phyloP scores from a whole-genome alignment of 2,797 vertebrate species.

The Oryzias sinensis region DNA sequence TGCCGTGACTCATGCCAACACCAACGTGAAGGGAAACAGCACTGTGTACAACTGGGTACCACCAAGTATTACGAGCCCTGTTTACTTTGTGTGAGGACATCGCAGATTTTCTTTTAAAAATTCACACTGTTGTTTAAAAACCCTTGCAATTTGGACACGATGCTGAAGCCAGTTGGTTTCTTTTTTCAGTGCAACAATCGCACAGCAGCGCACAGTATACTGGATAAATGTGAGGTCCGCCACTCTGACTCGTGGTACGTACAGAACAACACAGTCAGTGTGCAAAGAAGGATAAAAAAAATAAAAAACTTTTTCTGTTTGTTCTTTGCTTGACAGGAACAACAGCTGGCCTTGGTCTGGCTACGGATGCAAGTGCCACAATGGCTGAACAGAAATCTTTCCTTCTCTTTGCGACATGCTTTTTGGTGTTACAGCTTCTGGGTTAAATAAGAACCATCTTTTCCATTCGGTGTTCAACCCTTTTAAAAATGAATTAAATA shows the following conservation, averaged over 20 bases:
- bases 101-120: not conserved
- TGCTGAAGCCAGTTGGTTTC: not conserved
- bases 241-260: constrained; percentile 58
- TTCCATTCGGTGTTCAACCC: not conserved
- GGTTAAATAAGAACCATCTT: not conserved
- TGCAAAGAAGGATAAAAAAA: constrained; percentile 1
- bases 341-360: constrained; percentile 7
- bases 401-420: constrained; percentile 24
- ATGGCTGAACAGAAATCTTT: constrained; percentile 17
- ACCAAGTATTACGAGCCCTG: constrained; percentile 17
- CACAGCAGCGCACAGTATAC: constrained; percentile 56
- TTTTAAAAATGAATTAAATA: not conserved
- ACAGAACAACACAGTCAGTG: constrained; percentile 1
- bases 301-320: not conserved
- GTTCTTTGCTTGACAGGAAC: constrained; percentile 18
- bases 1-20: constrained; percentile 72
- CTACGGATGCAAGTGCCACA: constrained; percentile 11
- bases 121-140: no score
- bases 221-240: constrained; percentile 71
- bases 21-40: constrained; percentile 59
- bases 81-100: constrained; percentile 59
- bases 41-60: constrained; percentile 66
- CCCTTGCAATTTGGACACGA: no score
- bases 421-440: constrained; percentile 35
- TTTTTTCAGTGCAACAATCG: constrained; percentile 69